Base-by-base conservation (phyloP, 2,888 invertebrate genomes). In the Cabera pusaria region DNA sequence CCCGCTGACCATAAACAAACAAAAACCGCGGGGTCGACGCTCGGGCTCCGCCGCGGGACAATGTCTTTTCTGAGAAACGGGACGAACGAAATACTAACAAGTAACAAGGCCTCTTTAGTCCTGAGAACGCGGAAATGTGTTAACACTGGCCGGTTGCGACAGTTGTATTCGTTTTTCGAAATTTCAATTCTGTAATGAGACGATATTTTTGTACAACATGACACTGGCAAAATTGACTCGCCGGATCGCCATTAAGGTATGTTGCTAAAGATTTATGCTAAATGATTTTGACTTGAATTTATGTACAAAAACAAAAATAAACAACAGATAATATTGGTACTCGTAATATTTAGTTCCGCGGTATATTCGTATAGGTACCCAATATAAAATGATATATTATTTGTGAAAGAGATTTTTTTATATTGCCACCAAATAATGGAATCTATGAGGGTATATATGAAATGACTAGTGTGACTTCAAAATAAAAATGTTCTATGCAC, bases 21-120 rank as follows among this genome's bases (percentile, higher is more conserved):
- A 67, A 63, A 72, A 69, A 65, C 59, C 27, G 33, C 46, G 64
- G 64, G 84, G 79, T 84, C 81, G 64, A 63, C 56, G 82, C 44
- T 53, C 82, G n/a, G n/a, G n/a, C n/a, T 46, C 6, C 53, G 55
- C 60, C 58, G 53, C 64, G 72, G 80, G 73, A 81, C 84, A 74
- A 72, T 72, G 82, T 73, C 77, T 74, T 65, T 83, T 84, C 85
- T 69, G 56, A 65, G 85, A 83, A 85, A 46, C 57, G 59, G 56
- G 60, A 64, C 63, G 59, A 62, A 65, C 63, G 29, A 68, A 78
- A 81, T 74, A 69, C 74, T 72, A 72, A 76, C 56, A 72, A 74
- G 68, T 72, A 72, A 76, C 56, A 72, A 74, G 68, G 52, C 43
- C 45, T 49, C 28, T 42, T 36, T 42, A 18, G 41, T 31, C 35